Percentiles rank a stretch among this genome's conserved stretches.
Conservation (phyloP, 2,113 vertebrate genomes). For the Antidorcas marsupialis region DNA sequence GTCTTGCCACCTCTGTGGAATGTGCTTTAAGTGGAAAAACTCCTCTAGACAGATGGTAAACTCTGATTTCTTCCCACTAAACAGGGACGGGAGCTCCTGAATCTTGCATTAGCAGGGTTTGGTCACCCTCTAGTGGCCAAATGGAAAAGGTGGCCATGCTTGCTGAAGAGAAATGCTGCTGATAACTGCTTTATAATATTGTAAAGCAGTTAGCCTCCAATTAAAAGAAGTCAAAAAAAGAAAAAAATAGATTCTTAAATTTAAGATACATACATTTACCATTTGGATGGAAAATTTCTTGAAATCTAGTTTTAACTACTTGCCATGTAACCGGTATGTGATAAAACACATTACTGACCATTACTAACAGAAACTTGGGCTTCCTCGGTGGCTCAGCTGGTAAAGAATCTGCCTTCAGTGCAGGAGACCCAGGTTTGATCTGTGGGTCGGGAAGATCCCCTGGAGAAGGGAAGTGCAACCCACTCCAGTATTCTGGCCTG, state of each 20-base stretch:
- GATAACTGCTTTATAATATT: neutral
- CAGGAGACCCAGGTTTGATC: neutral
- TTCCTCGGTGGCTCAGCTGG: neutral
- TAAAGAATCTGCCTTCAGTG: neutral
- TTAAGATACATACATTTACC: neutral
- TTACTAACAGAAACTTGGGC: neutral
- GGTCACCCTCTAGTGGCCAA: conserved; percentile 52
- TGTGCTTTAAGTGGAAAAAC: neutral
- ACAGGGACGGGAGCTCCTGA: fast-evolving
- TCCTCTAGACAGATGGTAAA: neutral
- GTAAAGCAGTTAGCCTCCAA: neutral
- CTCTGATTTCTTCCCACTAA: neutral
- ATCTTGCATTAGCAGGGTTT: neutral
- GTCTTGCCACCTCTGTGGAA: neutral
- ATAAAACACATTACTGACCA: neutral
- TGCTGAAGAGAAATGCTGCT: neutral
- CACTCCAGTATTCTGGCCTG: neutral
- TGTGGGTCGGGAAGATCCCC: neutral
- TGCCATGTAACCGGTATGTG: neutral
- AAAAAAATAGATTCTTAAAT: neutral
- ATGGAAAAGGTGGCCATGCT: fast-evolving
- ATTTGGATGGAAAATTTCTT: neutral
- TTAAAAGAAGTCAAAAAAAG: neutral
- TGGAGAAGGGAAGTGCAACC: neutral
- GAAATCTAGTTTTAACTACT: conserved; percentile 11